These are phyloP conservation scores for Drosophila watanabei DNA, from an alignment of 1,140 invertebrate species.

Conservation along the genomic window DNA sequence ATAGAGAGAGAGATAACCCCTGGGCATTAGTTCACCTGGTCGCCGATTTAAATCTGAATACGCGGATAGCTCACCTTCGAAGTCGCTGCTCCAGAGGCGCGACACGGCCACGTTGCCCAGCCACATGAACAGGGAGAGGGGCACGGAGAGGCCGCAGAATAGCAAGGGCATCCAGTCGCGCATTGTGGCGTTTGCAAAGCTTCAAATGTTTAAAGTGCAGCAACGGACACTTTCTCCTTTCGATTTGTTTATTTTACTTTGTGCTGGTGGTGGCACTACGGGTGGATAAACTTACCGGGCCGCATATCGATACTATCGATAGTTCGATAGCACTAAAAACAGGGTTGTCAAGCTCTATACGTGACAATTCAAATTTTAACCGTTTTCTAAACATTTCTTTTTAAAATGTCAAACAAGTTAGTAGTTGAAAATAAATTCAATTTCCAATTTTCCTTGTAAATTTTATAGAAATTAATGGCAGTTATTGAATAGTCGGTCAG, in stretches of 20 bases:
- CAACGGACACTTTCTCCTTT: constrained; percentile 30
- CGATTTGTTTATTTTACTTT: constrained; percentile 36
- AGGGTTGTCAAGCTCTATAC: not conserved
- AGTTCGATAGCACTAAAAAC: not conserved
- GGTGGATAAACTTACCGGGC: not conserved
- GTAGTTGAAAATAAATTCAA: not conserved
- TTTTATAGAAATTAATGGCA: too few species aligned
- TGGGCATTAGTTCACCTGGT: constrained; percentile 14
- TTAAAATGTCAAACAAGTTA: too few species aligned
- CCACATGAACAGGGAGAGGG: constrained; percentile 91
- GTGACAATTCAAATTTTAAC: not conserved
- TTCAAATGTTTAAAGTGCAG: constrained; percentile 4
- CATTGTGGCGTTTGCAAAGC: constrained; percentile 9
- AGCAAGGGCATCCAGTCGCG: constrained; percentile 88
- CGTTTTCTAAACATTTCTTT: too few species aligned
- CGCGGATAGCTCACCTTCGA: constrained; percentile 25
- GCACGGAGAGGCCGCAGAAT: constrained; percentile 89
- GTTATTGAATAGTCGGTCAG: not conserved
- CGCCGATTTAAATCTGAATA: not conserved
- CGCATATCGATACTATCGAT: not conserved
- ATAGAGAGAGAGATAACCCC: constrained; percentile 86
- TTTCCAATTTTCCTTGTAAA: not conserved
- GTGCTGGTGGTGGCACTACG: constrained; percentile 4
- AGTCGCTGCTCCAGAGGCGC: constrained; percentile 86
- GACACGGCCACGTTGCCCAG: constrained; percentile 89